Percentiles rank a stretch among this genome's conserved stretches.
Conservation (phyloP, 2,888 invertebrate genomes). For the Drosophila mimica region DNA sequence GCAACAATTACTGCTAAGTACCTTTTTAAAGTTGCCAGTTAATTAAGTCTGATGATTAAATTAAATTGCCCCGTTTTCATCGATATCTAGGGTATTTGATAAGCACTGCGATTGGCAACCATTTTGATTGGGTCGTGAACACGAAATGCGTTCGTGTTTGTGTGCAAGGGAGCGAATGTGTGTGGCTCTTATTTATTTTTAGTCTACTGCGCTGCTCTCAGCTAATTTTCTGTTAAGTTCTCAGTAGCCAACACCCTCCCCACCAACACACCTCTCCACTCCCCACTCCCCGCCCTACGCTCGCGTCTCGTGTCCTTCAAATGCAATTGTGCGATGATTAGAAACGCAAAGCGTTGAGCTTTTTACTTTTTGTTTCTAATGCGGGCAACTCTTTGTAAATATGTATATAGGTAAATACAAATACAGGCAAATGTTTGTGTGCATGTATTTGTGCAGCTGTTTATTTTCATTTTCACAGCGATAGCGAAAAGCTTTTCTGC, state of each 20-base stretch:
- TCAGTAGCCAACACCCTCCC: conserved; percentile 10
- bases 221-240: conserved; percentile 32
- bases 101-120: background rate
- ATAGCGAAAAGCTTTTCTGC: conserved; percentile 70
- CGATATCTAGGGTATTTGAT: conserved; percentile 18
- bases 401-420: conserved; percentile 1
- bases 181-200: conserved; percentile 67
- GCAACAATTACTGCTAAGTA: background rate
- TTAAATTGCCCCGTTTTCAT: background rate
- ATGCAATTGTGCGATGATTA: conserved; percentile 81
- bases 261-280: background rate
- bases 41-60: background rate
- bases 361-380: conserved; percentile 78
- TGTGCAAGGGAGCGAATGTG: conserved; percentile 24
- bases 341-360: conserved; percentile 72
- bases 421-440: background rate
- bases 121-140: conserved; percentile 32
- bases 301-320: conserved; percentile 76
- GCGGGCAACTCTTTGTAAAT: conserved; percentile 36
- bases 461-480: conserved; percentile 74
- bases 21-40: background rate
- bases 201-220: conserved; percentile 61
- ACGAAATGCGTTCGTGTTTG: conserved; percentile 47
- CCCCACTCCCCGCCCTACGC: conserved; percentile 27
- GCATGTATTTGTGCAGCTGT: conserved; percentile 53